Evolutionary conservation across 2,888 invertebrate genomes (phyloP).

Genomic region (Plagodis dolabraria): DNA sequence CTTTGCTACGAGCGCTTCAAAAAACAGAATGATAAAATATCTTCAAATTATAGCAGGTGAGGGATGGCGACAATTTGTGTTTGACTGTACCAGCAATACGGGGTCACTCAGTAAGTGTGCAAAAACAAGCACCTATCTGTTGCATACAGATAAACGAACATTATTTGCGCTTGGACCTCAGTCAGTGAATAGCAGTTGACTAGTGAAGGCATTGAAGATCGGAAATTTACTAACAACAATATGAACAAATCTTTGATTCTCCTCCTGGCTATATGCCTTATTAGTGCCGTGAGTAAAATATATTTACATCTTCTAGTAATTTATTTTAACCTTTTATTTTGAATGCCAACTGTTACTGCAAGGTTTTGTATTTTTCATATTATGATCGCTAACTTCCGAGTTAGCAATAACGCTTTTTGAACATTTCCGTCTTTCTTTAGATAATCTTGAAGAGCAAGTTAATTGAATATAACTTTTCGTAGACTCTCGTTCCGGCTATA

Average conservation of each 20-base stretch:
- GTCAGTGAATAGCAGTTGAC: not conserved
- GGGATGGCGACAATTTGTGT: not conserved
- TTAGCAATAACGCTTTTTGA: no score
- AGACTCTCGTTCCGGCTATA: not conserved
- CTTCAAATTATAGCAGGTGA: no score
- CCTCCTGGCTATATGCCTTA: not conserved
- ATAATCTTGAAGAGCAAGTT: no score
- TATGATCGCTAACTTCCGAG: no score
- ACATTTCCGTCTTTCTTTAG: no score
- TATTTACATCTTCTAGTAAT: no score
- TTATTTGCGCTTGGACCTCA: not conserved
- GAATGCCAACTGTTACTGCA: no score
- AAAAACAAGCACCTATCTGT: not conserved
- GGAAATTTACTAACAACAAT: not conserved
- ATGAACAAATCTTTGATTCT: slow-evolving; percentile 1
- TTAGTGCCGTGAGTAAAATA: not conserved
- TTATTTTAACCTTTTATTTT: no score
- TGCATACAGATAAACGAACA: not conserved
- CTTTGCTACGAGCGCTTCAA: no score
- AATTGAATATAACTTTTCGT: no score
- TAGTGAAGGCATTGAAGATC: not conserved
- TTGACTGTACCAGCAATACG: not conserved
- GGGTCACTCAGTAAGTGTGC: not conserved
- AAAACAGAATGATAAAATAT: no score
- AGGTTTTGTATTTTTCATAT: no score